Base-by-base conservation (phyloP, 2,797 vertebrate species). In the Gambusia yucatana region DNA sequence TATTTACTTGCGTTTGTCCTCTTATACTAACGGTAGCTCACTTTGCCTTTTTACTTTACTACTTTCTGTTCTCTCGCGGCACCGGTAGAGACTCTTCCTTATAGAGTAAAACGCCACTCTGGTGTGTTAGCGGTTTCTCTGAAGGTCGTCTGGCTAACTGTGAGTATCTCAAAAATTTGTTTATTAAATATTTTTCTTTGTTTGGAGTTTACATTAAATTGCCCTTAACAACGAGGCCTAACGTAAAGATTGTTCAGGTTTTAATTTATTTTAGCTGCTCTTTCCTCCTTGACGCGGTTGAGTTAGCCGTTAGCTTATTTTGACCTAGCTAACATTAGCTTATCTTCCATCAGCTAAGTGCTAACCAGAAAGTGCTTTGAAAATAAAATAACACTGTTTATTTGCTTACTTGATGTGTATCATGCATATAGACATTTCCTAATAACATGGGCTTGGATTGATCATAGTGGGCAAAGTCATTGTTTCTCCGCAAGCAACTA, bases 141-240 rank as follows among this genome's bases (percentile, higher is more conserved):
- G 94, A 95, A 95, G 95, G 95, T 95, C 94, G 95, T 84, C 77
- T 70, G 79, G 48, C 5, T 67, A 84, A 52, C 39, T 63, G 92
- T 93, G 78, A 93, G 92, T 92, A 75, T 88, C 13, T 70, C 10
- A 5, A n/a, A 10, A n/a, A 17, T n/a, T 0, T 25, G 2, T 5
- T 3, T 0, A 50, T 17, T 13, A 8, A 33, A 28, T 25, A 0
- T 1, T 43, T 57, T 46, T 20, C 2, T 9, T 4, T 16, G 0
- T 0, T 33, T 48, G 0, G 41, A 5, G 0, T 4, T 0, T 6
- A 0, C 48, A 1, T 0, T 0, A 0, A 0, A 0, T 11, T 1
- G 0, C 0, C 0, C 10, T 33, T 39, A 48, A 2, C 59, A 3
- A 2, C 4, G 0, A 14, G 0, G 1, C 11, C 2, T 0, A 2